A percentile compares a stretch with the other conserved stretches of the same genome.
These are phyloP conservation scores for Brachylomia viminalis DNA, from an alignment of 2,888 invertebrate species.

Conservation along the genomic window DNA sequence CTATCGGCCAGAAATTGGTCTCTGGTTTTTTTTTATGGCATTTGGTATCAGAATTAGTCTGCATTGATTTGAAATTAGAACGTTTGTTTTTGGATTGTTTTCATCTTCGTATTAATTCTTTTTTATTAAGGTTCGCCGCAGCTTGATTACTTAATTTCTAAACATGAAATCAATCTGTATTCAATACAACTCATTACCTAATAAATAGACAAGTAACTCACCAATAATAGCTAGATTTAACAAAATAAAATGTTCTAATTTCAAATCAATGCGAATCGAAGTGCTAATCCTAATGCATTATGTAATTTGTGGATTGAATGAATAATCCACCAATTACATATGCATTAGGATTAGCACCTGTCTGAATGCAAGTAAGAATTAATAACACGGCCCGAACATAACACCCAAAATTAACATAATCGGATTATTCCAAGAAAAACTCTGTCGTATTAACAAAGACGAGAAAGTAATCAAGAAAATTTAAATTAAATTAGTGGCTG, in stretches of 20 bases:
- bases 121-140: background rate
- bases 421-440: slow-evolving; percentile 52
- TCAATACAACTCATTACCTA: background rate
- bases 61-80: slow-evolving; percentile 22
- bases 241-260: slow-evolving; percentile 13
- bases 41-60: background rate
- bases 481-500: slow-evolving; percentile 74
- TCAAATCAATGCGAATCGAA: too few species aligned
- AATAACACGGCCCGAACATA: slow-evolving; percentile 37
- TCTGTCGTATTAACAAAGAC: slow-evolving; percentile 59
- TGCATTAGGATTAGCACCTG: slow-evolving; percentile 40
- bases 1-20: background rate
- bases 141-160: background rate
- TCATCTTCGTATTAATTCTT: background rate
- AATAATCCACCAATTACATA: slow-evolving; percentile 36
- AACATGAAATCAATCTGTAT: slow-evolving; percentile 17
- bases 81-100: background rate
- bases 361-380: slow-evolving; percentile 43
- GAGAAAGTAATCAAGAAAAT: slow-evolving; percentile 72
- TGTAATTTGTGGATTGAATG: too few species aligned
- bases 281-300: too few species aligned
- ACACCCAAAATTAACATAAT: slow-evolving; percentile 51
- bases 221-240: slow-evolving; percentile 13
- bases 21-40: background rate
- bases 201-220: background rate